Base-by-base conservation (phyloP, 1,140 invertebrate species). In the Aethina tumida region DNA sequence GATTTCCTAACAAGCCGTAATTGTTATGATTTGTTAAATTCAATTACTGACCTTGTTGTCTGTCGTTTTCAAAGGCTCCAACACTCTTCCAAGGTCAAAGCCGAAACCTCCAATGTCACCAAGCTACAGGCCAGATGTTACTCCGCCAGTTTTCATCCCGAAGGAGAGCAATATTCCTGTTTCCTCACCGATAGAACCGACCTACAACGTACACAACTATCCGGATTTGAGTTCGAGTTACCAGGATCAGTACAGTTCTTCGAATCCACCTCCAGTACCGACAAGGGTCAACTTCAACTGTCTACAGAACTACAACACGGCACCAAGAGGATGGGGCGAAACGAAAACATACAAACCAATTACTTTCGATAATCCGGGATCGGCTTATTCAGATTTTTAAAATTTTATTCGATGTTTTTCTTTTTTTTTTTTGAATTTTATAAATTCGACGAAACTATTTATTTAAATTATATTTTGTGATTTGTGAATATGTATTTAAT, bases 311-410 rank as follows among this genome's bases (percentile, higher is more conserved):
- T 87, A 84, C 58, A 88, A 87, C 46, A 84, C 80, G 1, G 79
- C 80, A 16, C 79, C 84, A n/a, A 70, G 82, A 35, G 82, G 82
- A 4, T 88, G 84, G 84, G 68, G 75, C 10, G 68, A 76, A 43
- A 67, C 68, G 27, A 66, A 70, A 37, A 72, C 73, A 40, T 84
- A 84, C 60, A 66, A 73, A 41, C 80, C 81, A 0, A 69, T 84
- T 14, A 72, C 75, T 21, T 81, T 83, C 58, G 64, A 66, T 20
- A 69, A 66, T 40, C 58, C 64, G 1, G 62, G 61, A 35, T 60
- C 66, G 12, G 66, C 56, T 0, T 80, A 74, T 55, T 74, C 77
- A 26, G 77, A 81, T 60, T 81, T 75, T 55, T 77, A 69, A 62
- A 15, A 0, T n/a, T 17, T 41, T 41, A 17, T 20, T 20, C 17